Evolutionary conservation across 2,113 vertebrate genomes (phyloP).

Genomic region (Bufo bufo): DNA sequence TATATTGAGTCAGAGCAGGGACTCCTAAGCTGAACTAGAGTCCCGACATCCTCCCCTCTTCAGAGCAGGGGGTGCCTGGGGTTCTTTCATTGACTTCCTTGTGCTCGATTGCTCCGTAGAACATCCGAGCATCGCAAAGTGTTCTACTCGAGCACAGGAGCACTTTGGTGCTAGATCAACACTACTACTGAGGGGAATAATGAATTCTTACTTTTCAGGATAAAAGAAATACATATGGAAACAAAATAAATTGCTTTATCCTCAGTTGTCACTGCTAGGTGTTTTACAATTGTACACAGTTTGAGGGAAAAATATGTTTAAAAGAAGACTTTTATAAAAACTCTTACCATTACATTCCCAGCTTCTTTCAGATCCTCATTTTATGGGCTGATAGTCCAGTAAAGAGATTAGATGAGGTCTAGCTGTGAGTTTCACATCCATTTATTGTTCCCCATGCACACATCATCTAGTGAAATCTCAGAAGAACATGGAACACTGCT

Average conservation of each 20-base stretch:
- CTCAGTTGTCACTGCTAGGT: not conserved
- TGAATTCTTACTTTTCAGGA: not conserved
- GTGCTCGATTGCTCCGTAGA: too few relatives aligned
- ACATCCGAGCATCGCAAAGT: too few relatives aligned
- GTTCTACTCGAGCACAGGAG: too few relatives aligned
- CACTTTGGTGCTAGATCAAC: too few relatives aligned
- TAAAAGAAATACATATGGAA: not conserved
- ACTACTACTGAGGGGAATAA: not conserved
- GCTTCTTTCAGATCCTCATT: not conserved
- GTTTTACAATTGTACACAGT: not conserved
- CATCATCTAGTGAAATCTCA: not conserved
- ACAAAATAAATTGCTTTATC: not conserved
- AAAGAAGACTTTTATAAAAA: not conserved
- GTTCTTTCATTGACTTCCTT: too few relatives aligned
- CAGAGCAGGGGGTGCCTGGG: too few relatives aligned
- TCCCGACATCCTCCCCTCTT: too few relatives aligned
- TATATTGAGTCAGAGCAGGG: too few relatives aligned
- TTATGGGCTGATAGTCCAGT: not conserved
- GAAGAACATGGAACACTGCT: not conserved
- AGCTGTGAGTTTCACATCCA: not conserved
- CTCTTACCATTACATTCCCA: not conserved
- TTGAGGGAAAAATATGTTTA: not conserved
- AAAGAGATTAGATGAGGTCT: not conserved
- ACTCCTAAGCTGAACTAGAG: too few relatives aligned
- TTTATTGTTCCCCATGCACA: not conserved